These are phyloP conservation scores for Lophura nycthemera DNA, from an alignment of 2,113 vertebrate species.

Conservation along the genomic window DNA sequence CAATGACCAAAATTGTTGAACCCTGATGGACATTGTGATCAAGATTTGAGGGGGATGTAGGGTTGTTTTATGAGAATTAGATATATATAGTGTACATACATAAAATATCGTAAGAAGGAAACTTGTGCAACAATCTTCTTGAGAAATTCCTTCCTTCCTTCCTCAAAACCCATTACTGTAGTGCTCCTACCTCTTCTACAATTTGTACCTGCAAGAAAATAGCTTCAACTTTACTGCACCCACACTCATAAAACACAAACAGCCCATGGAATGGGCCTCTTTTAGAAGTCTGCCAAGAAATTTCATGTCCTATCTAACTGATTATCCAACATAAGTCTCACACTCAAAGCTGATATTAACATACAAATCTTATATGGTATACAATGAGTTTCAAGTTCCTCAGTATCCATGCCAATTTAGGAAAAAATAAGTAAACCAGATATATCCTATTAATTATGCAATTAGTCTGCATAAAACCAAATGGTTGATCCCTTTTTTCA, in stretches of 20 bases:
- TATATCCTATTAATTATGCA: not conserved
- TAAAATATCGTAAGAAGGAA: not conserved
- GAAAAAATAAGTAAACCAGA: not conserved
- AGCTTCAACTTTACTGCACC: not conserved
- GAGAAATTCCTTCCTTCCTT: not conserved
- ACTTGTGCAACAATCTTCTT: not conserved
- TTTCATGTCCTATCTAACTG: not conserved
- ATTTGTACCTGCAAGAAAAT: not conserved
- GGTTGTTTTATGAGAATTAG: not conserved
- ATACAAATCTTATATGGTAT: not conserved
- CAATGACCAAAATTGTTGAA: not conserved
- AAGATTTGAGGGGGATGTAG: not conserved
- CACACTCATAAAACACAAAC: not conserved
- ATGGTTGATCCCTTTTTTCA: not conserved
- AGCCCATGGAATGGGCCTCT: not conserved
- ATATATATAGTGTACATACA: not conserved
- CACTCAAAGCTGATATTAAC: not conserved
- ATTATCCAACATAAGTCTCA: not conserved
- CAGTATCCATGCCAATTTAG: not conserved
- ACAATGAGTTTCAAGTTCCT: not conserved
- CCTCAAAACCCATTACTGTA: not conserved
- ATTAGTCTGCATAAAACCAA: not conserved
- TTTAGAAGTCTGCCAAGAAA: not conserved
- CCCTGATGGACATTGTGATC: rapidly evolving
- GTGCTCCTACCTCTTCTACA: not conserved